phyloP scores from a whole-genome alignment of 2,797 vertebrate genomes.

The Coluber constrictor region DNA sequence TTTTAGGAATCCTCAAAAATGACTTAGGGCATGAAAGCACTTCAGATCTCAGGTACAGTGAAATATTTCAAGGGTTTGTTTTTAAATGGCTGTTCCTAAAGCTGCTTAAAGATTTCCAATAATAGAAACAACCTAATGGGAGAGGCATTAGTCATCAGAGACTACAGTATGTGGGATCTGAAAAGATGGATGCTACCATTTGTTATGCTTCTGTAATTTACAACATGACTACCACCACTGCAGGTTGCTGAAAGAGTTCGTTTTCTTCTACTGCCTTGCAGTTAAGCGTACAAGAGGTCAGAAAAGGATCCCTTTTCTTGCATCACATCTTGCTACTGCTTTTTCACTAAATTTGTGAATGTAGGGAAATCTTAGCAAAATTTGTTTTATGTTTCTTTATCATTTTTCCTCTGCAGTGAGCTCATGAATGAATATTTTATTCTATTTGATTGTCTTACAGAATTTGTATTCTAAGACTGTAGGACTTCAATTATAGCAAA shows the following conservation, averaged over 20 bases:
- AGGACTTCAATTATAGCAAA: conserved; percentile 24
- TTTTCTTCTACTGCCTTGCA: not conserved
- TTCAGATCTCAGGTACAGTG: not conserved
- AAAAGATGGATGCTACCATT: not conserved
- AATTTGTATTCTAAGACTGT: conserved; percentile 17
- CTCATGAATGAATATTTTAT: not conserved
- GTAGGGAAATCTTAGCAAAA: not conserved
- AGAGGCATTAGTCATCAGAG: conserved; percentile 26
- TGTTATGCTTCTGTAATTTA: conserved; percentile 17
- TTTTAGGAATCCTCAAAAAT: conserved; percentile 20
- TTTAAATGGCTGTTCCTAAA: conserved; percentile 25
- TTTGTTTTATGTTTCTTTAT: conserved; percentile 3
- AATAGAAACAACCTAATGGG: not conserved
- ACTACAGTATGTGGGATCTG: not conserved
- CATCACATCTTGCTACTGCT: not conserved
- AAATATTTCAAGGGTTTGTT: conserved; percentile 2
- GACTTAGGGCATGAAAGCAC: conserved; percentile 1
- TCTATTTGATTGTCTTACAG: conserved; percentile 25
- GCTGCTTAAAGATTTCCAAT: conserved; percentile 27
- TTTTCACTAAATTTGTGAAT: not conserved
- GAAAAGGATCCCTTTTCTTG: not conserved
- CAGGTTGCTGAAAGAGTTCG: not conserved
- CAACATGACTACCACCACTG: not conserved
- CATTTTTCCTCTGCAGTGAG: not conserved
- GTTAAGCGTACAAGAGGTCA: not conserved